Evolutionary conservation across 2,797 vertebrate genomes (phyloP).

Genomic region (Chaetophractus vellerosus): DNA sequence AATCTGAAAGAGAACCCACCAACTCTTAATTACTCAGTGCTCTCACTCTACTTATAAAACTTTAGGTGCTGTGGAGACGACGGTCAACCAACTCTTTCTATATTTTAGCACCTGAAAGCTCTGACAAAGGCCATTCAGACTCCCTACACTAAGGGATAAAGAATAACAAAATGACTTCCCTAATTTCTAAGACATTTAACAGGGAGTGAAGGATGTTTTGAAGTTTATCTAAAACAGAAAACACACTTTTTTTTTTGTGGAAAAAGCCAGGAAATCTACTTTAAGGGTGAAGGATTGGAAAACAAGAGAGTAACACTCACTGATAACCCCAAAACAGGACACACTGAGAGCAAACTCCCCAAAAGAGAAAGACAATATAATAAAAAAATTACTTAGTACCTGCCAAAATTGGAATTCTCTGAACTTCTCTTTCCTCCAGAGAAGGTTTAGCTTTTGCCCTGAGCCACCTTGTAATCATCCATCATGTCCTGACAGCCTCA

Average conservation of each 20-base stretch:
- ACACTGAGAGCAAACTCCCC: slow-evolving; percentile 63
- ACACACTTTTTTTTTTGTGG: slow-evolving; percentile 50
- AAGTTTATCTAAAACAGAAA: slow-evolving; percentile 45
- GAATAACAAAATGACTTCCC: not conserved
- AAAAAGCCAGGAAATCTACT: not conserved
- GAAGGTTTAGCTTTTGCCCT: slow-evolving; percentile 67
- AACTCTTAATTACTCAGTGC: slow-evolving; percentile 10
- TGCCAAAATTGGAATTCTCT: slow-evolving; percentile 26
- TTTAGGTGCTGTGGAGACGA: slow-evolving; percentile 40
- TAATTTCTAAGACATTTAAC: slow-evolving; percentile 17
- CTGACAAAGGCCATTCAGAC: not conserved
- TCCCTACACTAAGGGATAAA: not conserved
- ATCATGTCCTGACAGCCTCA: slow-evolving; percentile 20
- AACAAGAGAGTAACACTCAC: slow-evolving; percentile 52
- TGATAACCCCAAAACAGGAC: slow-evolving; percentile 63
- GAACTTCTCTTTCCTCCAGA: slow-evolving; percentile 19
- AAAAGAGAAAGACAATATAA: slow-evolving; percentile 67
- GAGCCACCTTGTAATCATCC: slow-evolving; percentile 58
- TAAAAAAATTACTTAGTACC: slow-evolving; percentile 37
- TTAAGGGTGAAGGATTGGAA: slow-evolving; percentile 43
- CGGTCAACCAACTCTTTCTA: not conserved
- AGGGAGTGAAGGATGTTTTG: not conserved
- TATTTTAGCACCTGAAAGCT: slow-evolving; percentile 43
- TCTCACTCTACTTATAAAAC: slow-evolving; percentile 23
- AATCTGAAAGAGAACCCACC: slow-evolving; percentile 64